Evolutionary conservation across 2,797 vertebrate species (phyloP), one percentile per base, ranked within the genome.

Genomic region (Esox lucius): DNA sequence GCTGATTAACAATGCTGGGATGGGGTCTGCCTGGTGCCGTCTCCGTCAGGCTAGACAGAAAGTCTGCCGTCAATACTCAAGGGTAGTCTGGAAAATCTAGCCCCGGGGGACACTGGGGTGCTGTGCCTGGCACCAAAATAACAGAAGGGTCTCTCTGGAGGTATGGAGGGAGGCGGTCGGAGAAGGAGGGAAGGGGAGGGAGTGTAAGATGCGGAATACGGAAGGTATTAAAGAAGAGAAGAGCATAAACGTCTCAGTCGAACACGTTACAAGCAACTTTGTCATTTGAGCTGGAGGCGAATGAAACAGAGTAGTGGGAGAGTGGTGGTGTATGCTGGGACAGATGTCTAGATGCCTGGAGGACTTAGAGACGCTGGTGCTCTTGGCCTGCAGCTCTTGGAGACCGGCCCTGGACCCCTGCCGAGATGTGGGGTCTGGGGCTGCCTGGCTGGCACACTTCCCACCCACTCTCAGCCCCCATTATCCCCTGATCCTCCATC

Each of bases 31-130:
- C 53, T 56, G n/a, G 90, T 84, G 74, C 74, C 46, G 74, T 71
- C 75, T 73, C 81, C 56, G 53, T n/a, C n/a, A 22, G 84, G 79
- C 84, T 80, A 88, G 87, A 87, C 87, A 85, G 84, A 86, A 56
- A 84, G 88, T 87, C 87, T 83, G 87, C 69, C 84, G 71, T 87
- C 82, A 80, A 87, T 90, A 89, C 89, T 87, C 80, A 19, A 87
- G 87, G 88, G 81, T 90, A 85, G 89, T 89, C 88, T 90, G 89
- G 83, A 82, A 88, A 89, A 85, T 84, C 72, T 80, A 75, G 90
- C 90, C 90, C 85, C 59, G 77, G 88, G 91, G 90, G 85, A 87
- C 79, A 83, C 84, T 56, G 19, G 53, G 53, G n/a, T 3, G 53
- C 8, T 56, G 83, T 73, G 68, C 42, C 48, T 69, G 61, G 75